Base-by-base conservation (phyloP, 1,140 invertebrate genomes). In the Cyrtorhinus lividipennis region DNA sequence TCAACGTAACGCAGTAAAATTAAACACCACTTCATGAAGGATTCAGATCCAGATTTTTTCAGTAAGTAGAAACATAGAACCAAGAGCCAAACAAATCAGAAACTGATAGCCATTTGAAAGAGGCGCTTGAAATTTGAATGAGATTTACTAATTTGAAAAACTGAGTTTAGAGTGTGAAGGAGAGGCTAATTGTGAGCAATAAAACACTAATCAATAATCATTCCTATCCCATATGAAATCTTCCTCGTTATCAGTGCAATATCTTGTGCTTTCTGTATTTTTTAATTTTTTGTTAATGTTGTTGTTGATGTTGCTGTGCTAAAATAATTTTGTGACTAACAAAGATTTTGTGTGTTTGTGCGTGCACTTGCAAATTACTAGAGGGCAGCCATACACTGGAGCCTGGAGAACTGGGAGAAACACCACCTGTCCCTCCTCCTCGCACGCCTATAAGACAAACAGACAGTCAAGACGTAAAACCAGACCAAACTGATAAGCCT, bases 361-460 rank as follows among this genome's bases (percentile, higher is more conserved):
- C 44, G 56, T 59, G 58, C 58, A 59, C 58, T 26, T 59, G 58
- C 58, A 15, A 27, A 59, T 24, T 67, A 62, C n/a, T 67, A 67
- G 66, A 67, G 48, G 62, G 61, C 61, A 67, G 66, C 66, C 58
- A 59, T 59, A 30, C 58, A 59, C 58, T 30, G 27, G 58, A 59
- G 56, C 22, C 5, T 18, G 58, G 24, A 59, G 58, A 59, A 18
- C 27, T 22, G 27, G 46, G 64, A 63, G 38, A 63, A 56, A 24
- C 62, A 61, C 63, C 53, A 26, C 67, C 67, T 56, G 64, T 63
- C 62, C 64, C 66, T 57, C 25, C 58, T 59, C 64, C 66, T 57
- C 30, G 61, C 18, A 27, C 24, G 26, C 46, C 56, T 24, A 18
- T 30, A 18, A 61, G 61, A 65, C 25, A 3, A n/a, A 27, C 25